Percentiles rank a stretch among this genome's conserved stretches.
Evolutionary conservation across 2,888 invertebrate species (phyloP).

Genomic region (Apodemia zela): DNA sequence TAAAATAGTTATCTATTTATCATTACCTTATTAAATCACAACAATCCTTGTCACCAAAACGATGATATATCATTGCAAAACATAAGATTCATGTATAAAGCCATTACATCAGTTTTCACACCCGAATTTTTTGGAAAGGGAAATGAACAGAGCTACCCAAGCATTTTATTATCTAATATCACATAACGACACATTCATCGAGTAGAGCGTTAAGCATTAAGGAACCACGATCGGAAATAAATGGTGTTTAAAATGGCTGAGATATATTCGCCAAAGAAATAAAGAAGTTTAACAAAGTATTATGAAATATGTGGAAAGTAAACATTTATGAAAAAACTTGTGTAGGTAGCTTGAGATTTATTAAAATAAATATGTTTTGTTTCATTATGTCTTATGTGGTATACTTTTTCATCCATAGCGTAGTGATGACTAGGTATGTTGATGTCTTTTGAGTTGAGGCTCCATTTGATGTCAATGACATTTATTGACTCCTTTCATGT

Average conservation of each 20-base stretch:
- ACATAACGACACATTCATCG: constrained; percentile 72
- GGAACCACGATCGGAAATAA: constrained; percentile 69
- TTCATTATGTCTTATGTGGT: neutral
- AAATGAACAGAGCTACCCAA: constrained; percentile 53
- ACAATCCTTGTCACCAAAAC: no score
- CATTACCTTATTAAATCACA: no score
- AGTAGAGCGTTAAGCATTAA: constrained; percentile 54
- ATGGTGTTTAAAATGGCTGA: constrained; percentile 67
- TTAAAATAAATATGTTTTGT: constrained; percentile 9
- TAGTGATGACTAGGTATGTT: no score
- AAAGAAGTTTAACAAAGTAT: constrained; percentile 66
- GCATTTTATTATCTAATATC: constrained; percentile 71
- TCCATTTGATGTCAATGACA: no score
- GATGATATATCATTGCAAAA: neutral
- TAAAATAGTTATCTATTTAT: no score
- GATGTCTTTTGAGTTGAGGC: no score
- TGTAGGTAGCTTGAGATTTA: constrained; percentile 1
- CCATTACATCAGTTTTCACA: neutral
- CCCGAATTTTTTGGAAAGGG: neutral
- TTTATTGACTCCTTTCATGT: no score
- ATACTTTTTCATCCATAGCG: neutral
- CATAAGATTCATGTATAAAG: neutral
- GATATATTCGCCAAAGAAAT: constrained; percentile 52
- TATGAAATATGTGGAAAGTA: constrained; percentile 48
- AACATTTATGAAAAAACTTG: constrained; percentile 12